Conservation (phyloP, 2,797 vertebrate genomes). For the Chelonia mydas region DNA sequence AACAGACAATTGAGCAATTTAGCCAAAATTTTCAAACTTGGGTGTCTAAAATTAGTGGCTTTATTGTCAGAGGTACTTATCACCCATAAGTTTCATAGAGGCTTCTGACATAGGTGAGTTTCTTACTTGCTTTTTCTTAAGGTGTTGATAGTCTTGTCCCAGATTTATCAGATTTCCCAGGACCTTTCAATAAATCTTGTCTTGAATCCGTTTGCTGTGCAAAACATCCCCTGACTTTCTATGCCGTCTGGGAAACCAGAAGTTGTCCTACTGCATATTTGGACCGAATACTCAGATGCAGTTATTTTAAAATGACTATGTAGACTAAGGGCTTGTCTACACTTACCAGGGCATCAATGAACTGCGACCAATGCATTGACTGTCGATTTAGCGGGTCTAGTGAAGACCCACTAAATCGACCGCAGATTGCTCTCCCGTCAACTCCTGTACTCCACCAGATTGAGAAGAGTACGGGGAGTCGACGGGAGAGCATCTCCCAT, state of each 20-base stretch:
- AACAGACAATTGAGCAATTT: not conserved
- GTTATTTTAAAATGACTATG: rapidly evolving
- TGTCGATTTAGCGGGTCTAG: too few relatives aligned
- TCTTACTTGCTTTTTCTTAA: not conserved
- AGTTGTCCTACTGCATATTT: not conserved
- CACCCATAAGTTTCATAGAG: not conserved
- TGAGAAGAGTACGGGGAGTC: too few relatives aligned
- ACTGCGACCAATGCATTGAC: too few relatives aligned
- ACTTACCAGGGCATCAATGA: too few relatives aligned
- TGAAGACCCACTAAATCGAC: too few relatives aligned
- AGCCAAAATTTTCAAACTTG: not conserved
- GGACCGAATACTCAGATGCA: not conserved
- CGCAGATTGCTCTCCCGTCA: too few relatives aligned
- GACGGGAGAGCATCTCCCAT: too few relatives aligned
- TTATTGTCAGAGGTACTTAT: not conserved
- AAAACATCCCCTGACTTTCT: not conserved
- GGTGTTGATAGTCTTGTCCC: not conserved
- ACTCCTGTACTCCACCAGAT: too few relatives aligned
- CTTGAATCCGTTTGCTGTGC: not conserved
- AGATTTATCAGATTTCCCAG: not conserved
- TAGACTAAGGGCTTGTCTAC: not conserved
- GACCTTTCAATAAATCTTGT: not conserved
- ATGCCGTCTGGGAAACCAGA: not conserved
- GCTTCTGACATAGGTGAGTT: not conserved
- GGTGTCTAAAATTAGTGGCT: not conserved